A percentile compares a stretch with the other conserved stretches of the same genome.
Evolutionary conservation across 1,140 invertebrate genomes (phyloP).

Genomic region (Rhysida immarginata): DNA sequence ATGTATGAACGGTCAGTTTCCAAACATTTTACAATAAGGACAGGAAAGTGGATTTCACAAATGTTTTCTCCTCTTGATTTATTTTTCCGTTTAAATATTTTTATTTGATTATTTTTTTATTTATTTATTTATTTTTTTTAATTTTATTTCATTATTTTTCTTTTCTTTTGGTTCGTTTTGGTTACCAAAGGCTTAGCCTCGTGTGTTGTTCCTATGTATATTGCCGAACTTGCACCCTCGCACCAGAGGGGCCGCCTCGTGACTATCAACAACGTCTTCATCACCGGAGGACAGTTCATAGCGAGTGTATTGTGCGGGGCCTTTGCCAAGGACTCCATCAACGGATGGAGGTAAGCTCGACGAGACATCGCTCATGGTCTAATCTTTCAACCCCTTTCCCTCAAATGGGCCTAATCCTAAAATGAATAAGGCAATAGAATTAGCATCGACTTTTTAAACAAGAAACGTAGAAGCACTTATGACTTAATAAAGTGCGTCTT

Average conservation of each 20-base stretch:
- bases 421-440: too few relatives aligned
- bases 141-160: constrained; percentile 11
- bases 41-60: too few relatives aligned
- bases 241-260: constrained; percentile 38
- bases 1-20: too few relatives aligned
- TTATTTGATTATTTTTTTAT: constrained; percentile 3
- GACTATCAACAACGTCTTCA: constrained; percentile 41
- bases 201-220: constrained; percentile 45
- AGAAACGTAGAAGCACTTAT: too few relatives aligned
- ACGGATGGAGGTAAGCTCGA: constrained; percentile 42
- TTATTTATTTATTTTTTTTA: constrained; percentile 8
- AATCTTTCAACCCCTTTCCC: too few relatives aligned
- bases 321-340: constrained; percentile 32
- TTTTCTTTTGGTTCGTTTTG: constrained; percentile 9
- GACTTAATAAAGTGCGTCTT: too few relatives aligned
- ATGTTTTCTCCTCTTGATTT: background rate
- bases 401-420: too few relatives aligned
- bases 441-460: too few relatives aligned
- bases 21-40: too few relatives aligned
- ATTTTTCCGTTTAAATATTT: constrained; percentile 5
- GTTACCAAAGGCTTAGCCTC: constrained; percentile 35
- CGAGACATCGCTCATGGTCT: too few relatives aligned
- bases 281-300: constrained; percentile 41
- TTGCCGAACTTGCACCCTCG: constrained; percentile 41
- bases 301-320: constrained; percentile 39